Percentiles rank a stretch among this genome's conserved stretches.
Conservation (phyloP, 2,113 vertebrate species). For the Anas platyrhynchos region DNA sequence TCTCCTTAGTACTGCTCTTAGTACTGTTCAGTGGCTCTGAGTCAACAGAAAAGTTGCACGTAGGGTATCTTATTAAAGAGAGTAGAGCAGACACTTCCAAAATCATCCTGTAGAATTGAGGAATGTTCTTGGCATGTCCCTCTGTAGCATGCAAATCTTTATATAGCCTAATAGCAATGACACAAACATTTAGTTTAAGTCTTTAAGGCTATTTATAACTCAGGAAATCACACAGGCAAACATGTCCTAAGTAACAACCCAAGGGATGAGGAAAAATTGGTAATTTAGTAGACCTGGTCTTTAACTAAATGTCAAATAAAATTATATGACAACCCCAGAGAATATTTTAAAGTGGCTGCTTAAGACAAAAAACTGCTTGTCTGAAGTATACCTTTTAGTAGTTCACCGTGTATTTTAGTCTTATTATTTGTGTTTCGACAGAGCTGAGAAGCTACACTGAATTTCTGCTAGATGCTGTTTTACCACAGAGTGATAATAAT, state of each 20-base stretch:
- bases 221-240: neutral
- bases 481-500: neutral
- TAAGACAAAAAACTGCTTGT: neutral
- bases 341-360: neutral
- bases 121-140: neutral
- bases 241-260: neutral
- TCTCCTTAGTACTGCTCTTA: neutral
- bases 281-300: neutral
- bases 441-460: neutral
- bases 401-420: neutral
- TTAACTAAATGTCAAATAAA: conserved; percentile 12
- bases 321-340: neutral
- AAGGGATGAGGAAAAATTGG: neutral
- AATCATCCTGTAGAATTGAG: neutral
- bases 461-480: neutral
- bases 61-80: neutral
- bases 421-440: neutral
- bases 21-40: neutral
- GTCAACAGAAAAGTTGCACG: neutral
- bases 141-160: neutral
- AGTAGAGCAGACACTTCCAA: neutral
- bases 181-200: neutral
- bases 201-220: neutral
- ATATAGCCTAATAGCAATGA: neutral
- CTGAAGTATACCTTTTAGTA: neutral